Evolutionary conservation across 1,140 invertebrate species (phyloP).

Genomic region (Ephestia elutella): DNA sequence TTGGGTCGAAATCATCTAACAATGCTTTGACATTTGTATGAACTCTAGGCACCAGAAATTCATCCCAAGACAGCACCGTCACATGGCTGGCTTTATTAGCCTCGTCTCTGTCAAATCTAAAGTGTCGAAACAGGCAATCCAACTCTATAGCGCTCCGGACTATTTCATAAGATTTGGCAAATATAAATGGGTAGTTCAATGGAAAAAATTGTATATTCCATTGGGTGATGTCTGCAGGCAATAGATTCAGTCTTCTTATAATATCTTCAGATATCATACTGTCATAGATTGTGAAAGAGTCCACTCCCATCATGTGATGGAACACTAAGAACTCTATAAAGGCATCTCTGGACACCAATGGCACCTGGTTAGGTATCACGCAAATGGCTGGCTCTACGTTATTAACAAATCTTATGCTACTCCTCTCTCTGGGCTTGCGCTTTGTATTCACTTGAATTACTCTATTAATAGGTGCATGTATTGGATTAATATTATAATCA

Average conservation of each 20-base stretch:
- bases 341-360: slow-evolving; percentile 66
- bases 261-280: slow-evolving; percentile 74
- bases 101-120: slow-evolving; percentile 65
- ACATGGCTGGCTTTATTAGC: slow-evolving; percentile 72
- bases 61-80: slow-evolving; percentile 76
- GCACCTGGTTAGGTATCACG: slow-evolving; percentile 70
- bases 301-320: slow-evolving; percentile 74
- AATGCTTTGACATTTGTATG: slow-evolving; percentile 68
- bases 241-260: slow-evolving; percentile 68
- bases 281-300: slow-evolving; percentile 75
- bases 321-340: slow-evolving; percentile 76
- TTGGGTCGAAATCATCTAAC: slow-evolving; percentile 60
- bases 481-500: slow-evolving; percentile 65
- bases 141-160: slow-evolving; percentile 75
- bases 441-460: slow-evolving; percentile 65
- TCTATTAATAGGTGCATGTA: slow-evolving; percentile 71
- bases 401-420: slow-evolving; percentile 67
- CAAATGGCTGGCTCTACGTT: slow-evolving; percentile 72
- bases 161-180: slow-evolving; percentile 63
- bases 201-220: slow-evolving; percentile 73
- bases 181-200: slow-evolving; percentile 73
- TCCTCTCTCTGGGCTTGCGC: slow-evolving; percentile 37
- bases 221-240: slow-evolving; percentile 71
- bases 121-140: slow-evolving; percentile 78
- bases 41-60: slow-evolving; percentile 78